phyloP scores from a whole-genome alignment of 1,140 invertebrate species.

The Zeugodacus cucurbitae region DNA sequence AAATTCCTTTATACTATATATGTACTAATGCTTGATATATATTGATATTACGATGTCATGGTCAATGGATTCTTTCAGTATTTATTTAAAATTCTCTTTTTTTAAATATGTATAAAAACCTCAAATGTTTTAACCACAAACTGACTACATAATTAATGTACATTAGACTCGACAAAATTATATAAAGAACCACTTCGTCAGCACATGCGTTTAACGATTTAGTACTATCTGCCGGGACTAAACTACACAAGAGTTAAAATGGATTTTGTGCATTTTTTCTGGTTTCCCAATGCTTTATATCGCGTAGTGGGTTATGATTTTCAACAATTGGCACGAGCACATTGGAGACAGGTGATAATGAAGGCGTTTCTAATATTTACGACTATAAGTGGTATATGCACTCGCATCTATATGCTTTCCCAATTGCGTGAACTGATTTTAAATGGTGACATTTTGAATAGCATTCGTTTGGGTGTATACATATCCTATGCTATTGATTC shows the following conservation, averaged over 20 bases:
- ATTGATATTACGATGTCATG: too few relatives aligned
- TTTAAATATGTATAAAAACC: neutral
- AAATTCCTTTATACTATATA: too few relatives aligned
- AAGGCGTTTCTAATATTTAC: neutral
- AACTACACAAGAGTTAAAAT: too few relatives aligned
- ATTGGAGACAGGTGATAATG: neutral
- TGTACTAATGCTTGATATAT: too few relatives aligned
- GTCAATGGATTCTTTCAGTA: neutral
- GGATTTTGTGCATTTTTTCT: constrained; percentile 7
- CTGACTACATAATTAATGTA: neutral
- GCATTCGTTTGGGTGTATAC: neutral
- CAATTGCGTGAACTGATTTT: neutral
- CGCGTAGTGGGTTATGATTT: neutral
- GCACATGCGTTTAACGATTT: too few relatives aligned
- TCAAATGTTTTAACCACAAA: neutral
- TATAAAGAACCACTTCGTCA: too few relatives aligned
- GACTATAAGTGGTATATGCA: neutral
- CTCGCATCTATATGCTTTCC: neutral
- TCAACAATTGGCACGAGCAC: neutral
- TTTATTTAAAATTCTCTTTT: neutral
- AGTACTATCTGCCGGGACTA: too few relatives aligned
- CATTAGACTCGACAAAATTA: too few relatives aligned
- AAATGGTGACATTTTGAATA: neutral
- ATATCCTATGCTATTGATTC: neutral
- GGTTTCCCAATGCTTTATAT: neutral